Conservation (phyloP, 2,888 invertebrate genomes). For the Napeogenes inachia region DNA sequence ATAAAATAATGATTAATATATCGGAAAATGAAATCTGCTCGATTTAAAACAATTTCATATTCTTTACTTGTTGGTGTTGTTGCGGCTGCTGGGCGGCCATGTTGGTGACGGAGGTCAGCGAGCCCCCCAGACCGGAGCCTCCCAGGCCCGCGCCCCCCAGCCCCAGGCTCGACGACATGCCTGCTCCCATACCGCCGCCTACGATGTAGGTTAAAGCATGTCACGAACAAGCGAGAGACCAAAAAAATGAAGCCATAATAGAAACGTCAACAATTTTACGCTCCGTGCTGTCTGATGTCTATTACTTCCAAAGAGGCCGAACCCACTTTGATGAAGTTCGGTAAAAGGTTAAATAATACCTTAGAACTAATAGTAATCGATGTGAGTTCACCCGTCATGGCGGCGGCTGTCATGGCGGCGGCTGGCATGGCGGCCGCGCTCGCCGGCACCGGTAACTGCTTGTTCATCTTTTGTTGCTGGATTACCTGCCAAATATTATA, state of each 20-base stretch:
- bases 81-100: constrained; percentile 51
- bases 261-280: too few species aligned
- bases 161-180: constrained; percentile 26
- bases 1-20: background rate
- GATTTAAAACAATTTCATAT: background rate
- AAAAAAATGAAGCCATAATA: too few species aligned
- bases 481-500: constrained; percentile 52
- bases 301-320: too few species aligned
- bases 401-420: constrained; percentile 49
- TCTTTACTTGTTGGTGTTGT: constrained; percentile 52
- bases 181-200: constrained; percentile 40
- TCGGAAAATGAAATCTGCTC: background rate
- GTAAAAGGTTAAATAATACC: too few species aligned
- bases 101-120: constrained; percentile 15
- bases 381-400: constrained; percentile 50
- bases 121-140: background rate
- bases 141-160: constrained; percentile 21
- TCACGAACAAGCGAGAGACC: too few species aligned
- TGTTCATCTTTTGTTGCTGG: constrained; percentile 74
- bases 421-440: constrained; percentile 49
- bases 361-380: too few species aligned
- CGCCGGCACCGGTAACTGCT: constrained; percentile 57
- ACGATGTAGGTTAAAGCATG: constrained; percentile 25
- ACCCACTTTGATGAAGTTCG: too few species aligned
- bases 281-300: too few species aligned